Conservation (phyloP, 2,113 vertebrate genomes). For the Lota lota region DNA sequence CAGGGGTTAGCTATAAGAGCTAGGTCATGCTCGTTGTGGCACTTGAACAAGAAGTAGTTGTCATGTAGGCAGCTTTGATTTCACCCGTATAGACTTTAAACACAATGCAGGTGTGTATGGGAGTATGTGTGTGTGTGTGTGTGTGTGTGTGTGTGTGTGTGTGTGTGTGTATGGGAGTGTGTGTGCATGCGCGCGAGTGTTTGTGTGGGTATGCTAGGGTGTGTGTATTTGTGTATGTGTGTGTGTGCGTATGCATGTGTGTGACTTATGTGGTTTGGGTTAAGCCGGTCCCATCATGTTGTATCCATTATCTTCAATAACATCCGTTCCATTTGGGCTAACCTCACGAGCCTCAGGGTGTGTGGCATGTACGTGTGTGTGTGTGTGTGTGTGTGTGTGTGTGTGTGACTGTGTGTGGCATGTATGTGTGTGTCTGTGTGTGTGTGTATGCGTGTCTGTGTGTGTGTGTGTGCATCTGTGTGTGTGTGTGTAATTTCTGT, state of each 20-base stretch:
- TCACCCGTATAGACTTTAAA: too few relatives aligned
- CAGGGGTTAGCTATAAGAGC: too few relatives aligned
- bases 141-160: background rate
- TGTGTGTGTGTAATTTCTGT: too few relatives aligned
- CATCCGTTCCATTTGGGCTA: slow-evolving; percentile 35
- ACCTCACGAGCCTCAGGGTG: slow-evolving; percentile 27
- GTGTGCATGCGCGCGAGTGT: background rate
- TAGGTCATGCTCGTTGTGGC: too few relatives aligned
- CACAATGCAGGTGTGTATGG: too few relatives aligned
- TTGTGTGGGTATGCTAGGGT: background rate
- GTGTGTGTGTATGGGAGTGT: background rate
- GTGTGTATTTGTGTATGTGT: slow-evolving; percentile 9
- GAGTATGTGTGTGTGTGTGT: too few relatives aligned
- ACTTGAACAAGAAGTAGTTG: too few relatives aligned
- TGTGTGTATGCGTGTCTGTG: too few relatives aligned
- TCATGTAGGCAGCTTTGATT: too few relatives aligned
- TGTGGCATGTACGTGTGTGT: slow-evolving; percentile 9
- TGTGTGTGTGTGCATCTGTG: too few relatives aligned
- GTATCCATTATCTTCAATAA: slow-evolving; percentile 45
- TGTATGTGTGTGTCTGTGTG: slow-evolving; percentile 7
- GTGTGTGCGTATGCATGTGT: background rate
- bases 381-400: slow-evolving; percentile 1
- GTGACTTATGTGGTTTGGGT: slow-evolving; percentile 6
- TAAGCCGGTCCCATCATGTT: slow-evolving; percentile 21
- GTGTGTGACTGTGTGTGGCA: slow-evolving; percentile 7